Evolutionary conservation across 2,113 vertebrate genomes (phyloP).

Genomic region (Cranoglanis bouderius): DNA sequence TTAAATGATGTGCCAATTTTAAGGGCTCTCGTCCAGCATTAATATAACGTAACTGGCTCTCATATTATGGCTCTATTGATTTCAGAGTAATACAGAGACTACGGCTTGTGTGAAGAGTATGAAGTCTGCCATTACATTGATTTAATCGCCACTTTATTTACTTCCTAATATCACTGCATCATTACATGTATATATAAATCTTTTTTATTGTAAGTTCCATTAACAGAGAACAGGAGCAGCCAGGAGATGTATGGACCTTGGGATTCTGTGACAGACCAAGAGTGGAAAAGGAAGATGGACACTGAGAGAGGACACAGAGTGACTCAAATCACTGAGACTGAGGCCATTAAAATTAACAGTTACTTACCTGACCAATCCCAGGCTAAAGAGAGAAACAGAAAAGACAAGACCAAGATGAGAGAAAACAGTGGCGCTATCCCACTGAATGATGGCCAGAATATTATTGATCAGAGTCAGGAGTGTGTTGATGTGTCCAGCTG

Average conservation of each 20-base stretch:
- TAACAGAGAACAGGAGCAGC: slow-evolving; percentile 48
- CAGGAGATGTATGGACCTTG: slow-evolving; percentile 49
- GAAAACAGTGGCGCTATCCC: neutral
- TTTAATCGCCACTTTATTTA: neutral
- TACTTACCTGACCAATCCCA: neutral
- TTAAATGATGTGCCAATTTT: neutral
- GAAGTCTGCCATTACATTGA: neutral
- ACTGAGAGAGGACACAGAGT: neutral
- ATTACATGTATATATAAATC: neutral
- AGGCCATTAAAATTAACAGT: neutral
- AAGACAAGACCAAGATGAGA: neutral
- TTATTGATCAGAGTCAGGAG: neutral
- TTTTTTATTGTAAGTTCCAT: neutral
- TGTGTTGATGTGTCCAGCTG: slow-evolving; percentile 8
- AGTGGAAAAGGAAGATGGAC: neutral
- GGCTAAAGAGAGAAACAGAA: neutral
- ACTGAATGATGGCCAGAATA: slow-evolving; percentile 11
- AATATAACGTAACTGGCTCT: neutral
- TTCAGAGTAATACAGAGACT: neutral
- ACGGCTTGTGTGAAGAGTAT: neutral
- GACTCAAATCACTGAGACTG: neutral
- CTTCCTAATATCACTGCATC: neutral
- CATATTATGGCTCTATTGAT: neutral
- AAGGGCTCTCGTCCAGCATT: neutral
- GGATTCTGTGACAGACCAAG: slow-evolving; percentile 31